Percentiles rank a stretch among this genome's conserved stretches.
These are phyloP conservation scores for Carcharodon carcharias DNA, from an alignment of 2,797 vertebrate species.

Conservation along the genomic window DNA sequence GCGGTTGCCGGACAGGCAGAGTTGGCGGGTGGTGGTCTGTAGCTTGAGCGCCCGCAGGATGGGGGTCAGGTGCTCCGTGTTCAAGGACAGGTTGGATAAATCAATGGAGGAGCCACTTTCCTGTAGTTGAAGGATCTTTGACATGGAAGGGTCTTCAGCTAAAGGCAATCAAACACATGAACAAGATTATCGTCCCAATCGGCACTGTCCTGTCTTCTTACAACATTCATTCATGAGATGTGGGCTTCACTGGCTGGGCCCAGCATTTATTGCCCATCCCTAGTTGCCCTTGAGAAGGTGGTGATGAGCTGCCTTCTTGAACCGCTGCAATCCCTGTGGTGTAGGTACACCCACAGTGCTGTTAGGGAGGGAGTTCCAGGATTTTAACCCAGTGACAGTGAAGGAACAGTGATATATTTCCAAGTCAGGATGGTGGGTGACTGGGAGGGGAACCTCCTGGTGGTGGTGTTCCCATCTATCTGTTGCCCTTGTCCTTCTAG, in stretches of 20 bases:
- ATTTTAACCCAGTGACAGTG: too few species aligned
- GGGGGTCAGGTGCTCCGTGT: constrained; percentile 56
- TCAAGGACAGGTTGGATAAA: constrained; percentile 48
- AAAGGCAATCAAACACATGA: neutral
- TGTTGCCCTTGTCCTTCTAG: neutral
- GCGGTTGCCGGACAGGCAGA: constrained; percentile 66
- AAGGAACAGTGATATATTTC: too few species aligned
- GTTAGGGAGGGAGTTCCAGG: neutral
- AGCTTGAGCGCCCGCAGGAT: constrained; percentile 76
- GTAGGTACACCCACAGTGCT: neutral
- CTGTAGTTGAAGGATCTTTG: neutral
- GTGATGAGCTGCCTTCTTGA: too few species aligned
- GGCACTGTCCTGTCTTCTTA: neutral
- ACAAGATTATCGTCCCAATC: neutral
- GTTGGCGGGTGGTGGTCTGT: constrained; percentile 64
- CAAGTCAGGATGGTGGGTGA: too few species aligned
- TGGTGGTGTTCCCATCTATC: too few species aligned
- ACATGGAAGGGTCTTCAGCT: neutral
- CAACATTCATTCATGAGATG: too few species aligned
- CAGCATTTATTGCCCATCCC: neutral
- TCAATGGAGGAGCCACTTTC: neutral
- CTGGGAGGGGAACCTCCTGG: too few species aligned
- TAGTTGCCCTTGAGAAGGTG: neutral
- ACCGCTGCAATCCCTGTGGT: too few species aligned
- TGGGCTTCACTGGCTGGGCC: neutral